A percentile compares a stretch with the other conserved stretches of the same genome.
These are phyloP conservation scores for Acleris laterana DNA, from an alignment of 2,888 invertebrate species.

Conservation along the genomic window DNA sequence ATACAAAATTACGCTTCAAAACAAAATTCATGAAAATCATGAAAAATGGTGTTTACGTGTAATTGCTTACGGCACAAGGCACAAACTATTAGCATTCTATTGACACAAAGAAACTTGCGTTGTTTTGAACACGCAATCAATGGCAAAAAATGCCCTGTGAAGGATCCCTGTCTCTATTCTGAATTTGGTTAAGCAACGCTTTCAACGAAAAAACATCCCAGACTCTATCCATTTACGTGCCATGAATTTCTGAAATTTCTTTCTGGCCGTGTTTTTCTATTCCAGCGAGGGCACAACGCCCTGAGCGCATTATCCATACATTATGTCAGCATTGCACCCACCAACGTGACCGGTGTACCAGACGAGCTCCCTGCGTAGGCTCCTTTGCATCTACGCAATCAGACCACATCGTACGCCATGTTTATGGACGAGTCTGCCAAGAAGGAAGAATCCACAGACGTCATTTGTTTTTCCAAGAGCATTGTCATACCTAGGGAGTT, in stretches of 20 bases:
- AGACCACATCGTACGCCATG: slow-evolving; percentile 43
- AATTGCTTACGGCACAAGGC: slow-evolving; percentile 7
- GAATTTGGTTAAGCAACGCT: too few species aligned
- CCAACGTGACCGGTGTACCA: slow-evolving; percentile 55
- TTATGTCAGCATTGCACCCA: slow-evolving; percentile 42
- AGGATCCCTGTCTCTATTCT: not conserved
- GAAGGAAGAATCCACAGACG: slow-evolving; percentile 63
- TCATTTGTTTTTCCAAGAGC: slow-evolving; percentile 40
- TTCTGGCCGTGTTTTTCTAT: too few species aligned
- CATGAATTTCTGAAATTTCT: too few species aligned
- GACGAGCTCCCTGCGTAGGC: slow-evolving; percentile 51
- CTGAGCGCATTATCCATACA: not conserved
- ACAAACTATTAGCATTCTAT: slow-evolving; percentile 15
- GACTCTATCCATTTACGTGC: too few species aligned
- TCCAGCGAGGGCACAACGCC: too few species aligned
- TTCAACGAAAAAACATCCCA: too few species aligned
- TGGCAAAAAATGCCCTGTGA: not conserved
- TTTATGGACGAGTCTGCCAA: slow-evolving; percentile 53
- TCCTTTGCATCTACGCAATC: slow-evolving; percentile 56
- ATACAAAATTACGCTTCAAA: too few species aligned
- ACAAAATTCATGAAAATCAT: too few species aligned
- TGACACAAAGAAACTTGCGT: slow-evolving; percentile 21
- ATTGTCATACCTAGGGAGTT: not conserved
- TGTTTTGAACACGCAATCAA: slow-evolving; percentile 11
- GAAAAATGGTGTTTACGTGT: not conserved